Conservation (phyloP, 2,113 vertebrate species). For the Ginglymostoma cirratum region DNA sequence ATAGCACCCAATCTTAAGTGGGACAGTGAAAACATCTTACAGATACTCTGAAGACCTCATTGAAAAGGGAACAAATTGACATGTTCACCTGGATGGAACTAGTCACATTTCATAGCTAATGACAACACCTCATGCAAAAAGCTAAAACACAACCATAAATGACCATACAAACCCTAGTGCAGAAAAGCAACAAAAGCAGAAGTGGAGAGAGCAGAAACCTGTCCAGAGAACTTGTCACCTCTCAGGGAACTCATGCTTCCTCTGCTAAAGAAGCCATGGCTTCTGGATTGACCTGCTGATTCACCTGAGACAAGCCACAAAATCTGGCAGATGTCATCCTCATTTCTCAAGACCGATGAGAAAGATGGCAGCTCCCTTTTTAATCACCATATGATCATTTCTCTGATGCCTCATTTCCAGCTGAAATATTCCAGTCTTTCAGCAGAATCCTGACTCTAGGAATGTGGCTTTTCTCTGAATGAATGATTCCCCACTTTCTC, state of each 20-base stretch:
- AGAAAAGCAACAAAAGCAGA: not conserved
- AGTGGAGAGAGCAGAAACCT: not conserved
- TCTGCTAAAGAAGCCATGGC: not conserved
- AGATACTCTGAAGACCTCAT: not conserved
- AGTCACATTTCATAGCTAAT: too few relatives aligned
- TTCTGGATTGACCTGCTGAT: not conserved
- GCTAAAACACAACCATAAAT: not conserved
- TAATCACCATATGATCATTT: not conserved
- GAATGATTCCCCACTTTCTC: not conserved
- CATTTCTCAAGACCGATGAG: not conserved
- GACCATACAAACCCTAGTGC: too few relatives aligned
- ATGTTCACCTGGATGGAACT: not conserved
- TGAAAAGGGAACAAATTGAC: not conserved
- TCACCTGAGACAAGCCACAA: not conserved
- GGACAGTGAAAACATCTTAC: not conserved
- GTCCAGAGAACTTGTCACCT: not conserved
- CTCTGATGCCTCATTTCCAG: not conserved
- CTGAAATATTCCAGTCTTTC: not conserved
- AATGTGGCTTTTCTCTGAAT: not conserved
- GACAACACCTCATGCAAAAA: not conserved
- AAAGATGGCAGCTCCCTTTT: not conserved
- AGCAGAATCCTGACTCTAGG: not conserved
- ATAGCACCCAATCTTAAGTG: not conserved
- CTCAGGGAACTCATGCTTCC: not conserved
- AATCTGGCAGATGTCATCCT: not conserved